Conservation (phyloP, 2,797 vertebrate species). For the Amazona finschi region DNA sequence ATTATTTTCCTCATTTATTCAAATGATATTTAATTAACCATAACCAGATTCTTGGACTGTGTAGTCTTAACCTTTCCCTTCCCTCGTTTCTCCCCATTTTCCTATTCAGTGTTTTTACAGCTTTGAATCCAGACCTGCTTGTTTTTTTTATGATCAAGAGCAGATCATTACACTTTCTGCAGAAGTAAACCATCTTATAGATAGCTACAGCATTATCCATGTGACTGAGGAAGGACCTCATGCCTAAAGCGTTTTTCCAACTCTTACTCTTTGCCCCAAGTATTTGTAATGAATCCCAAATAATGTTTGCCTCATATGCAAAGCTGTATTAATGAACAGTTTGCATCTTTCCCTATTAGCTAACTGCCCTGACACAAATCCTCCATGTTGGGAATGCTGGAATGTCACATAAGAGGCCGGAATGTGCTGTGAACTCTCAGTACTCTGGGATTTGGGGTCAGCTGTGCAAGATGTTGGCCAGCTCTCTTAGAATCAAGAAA, state of each 20-base stretch:
- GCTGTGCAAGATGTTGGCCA: constrained; percentile 30
- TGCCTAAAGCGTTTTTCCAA: not conserved
- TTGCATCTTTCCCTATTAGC: not conserved
- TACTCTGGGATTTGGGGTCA: constrained; percentile 4
- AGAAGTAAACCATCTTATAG: not conserved
- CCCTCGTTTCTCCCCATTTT: not conserved
- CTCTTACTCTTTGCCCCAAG: not conserved
- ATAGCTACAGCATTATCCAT: not conserved
- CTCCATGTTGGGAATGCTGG: not conserved
- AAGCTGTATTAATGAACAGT: not conserved
- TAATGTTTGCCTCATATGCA: not conserved
- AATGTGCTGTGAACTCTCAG: constrained; percentile 18
- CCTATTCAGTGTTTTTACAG: not conserved
- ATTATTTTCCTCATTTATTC: not conserved
- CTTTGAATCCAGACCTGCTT: not conserved
- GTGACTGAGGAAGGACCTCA: not conserved
- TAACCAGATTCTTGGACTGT: not conserved
- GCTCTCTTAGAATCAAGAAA: not conserved
- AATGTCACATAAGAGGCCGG: not conserved
- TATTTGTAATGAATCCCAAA: not conserved
- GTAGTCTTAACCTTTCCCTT: not conserved
- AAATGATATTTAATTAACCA: not conserved
- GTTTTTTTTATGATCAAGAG: not conserved
- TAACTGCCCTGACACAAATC: not conserved
- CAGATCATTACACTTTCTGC: not conserved